Evolutionary conservation across 2,888 invertebrate genomes (phyloP).

Genomic region (Terebella lapidaria): DNA sequence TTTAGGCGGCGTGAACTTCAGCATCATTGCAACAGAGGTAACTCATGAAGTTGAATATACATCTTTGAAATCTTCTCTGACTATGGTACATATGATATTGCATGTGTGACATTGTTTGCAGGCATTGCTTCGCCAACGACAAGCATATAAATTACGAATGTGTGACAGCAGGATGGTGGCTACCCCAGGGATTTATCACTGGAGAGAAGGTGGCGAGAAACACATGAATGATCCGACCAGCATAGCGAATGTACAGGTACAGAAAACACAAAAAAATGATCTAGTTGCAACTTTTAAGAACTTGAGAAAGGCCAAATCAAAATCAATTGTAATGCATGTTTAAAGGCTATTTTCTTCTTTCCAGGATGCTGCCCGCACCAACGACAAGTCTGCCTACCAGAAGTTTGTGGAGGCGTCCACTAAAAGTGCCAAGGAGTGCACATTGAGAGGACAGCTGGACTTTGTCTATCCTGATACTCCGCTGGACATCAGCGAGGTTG

Average conservation of each 20-base stretch:
- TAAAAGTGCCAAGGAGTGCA: constrained; percentile 78
- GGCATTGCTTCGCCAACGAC: constrained; percentile 63
- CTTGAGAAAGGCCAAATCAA: no score
- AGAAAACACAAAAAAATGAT: no score
- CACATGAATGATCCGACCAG: constrained; percentile 94
- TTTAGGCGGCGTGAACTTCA: constrained; percentile 85
- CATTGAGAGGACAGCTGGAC: constrained; percentile 88
- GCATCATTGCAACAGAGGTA: constrained; percentile 76
- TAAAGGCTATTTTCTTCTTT: no score
- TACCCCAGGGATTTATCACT: constrained; percentile 92
- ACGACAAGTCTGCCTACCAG: constrained; percentile 78
- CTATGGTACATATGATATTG: no score
- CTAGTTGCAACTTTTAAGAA: no score
- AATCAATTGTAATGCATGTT: no score
- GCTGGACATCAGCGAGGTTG: constrained; percentile 81
- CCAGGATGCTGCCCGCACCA: constrained; percentile 79
- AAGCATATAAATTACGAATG: constrained; percentile 67
- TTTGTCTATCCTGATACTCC: constrained; percentile 70
- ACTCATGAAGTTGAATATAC: no score
- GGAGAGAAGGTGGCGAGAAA: constrained; percentile 92
- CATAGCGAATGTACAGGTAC: constrained; percentile 69
- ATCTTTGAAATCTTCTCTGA: no score
- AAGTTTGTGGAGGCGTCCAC: constrained; percentile 79
- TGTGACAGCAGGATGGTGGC: constrained; percentile 72
- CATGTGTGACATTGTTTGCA: neutral